Conservation (phyloP, 2,888 invertebrate species). For the Sarcophaga rosellei region DNA sequence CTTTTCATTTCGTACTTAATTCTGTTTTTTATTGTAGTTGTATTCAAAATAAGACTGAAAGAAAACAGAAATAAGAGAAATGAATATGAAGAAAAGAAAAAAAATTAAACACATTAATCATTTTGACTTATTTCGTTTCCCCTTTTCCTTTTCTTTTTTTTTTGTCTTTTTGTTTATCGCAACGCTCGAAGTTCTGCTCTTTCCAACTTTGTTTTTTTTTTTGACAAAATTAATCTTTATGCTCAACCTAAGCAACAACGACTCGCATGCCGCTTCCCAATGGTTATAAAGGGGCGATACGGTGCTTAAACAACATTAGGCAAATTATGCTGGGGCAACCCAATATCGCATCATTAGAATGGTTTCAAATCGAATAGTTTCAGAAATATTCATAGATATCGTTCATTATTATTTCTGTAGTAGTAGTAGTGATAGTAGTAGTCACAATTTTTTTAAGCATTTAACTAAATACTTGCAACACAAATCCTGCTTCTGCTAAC, state of each 20-base stretch:
- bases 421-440: too few relatives aligned
- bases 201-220: conserved; percentile 38
- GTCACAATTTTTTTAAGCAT: background rate
- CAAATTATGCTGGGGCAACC: conserved; percentile 18
- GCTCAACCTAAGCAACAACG: conserved; percentile 73
- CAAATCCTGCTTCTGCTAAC: background rate
- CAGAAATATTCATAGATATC: background rate
- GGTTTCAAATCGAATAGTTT: background rate
- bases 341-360: background rate
- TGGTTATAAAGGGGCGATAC: background rate
- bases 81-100: background rate
- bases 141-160: conserved; percentile 66
- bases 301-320: conserved; percentile 62
- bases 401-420: background rate
- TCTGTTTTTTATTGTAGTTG: conserved; percentile 22
- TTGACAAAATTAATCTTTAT: conserved; percentile 79
- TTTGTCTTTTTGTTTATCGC: conserved; percentile 48
- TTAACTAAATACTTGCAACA: conserved; percentile 19
- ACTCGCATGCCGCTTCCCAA: conserved; percentile 3
- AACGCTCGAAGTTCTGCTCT: conserved; percentile 19
- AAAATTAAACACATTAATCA: conserved; percentile 78
- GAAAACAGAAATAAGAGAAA: conserved; percentile 53
- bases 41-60: conserved; percentile 61
- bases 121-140: conserved; percentile 79
- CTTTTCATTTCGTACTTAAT: conserved; percentile 22